Evolutionary conservation across 2,888 invertebrate genomes (phyloP).

Genomic region (Synanthedon tipuliformis): DNA sequence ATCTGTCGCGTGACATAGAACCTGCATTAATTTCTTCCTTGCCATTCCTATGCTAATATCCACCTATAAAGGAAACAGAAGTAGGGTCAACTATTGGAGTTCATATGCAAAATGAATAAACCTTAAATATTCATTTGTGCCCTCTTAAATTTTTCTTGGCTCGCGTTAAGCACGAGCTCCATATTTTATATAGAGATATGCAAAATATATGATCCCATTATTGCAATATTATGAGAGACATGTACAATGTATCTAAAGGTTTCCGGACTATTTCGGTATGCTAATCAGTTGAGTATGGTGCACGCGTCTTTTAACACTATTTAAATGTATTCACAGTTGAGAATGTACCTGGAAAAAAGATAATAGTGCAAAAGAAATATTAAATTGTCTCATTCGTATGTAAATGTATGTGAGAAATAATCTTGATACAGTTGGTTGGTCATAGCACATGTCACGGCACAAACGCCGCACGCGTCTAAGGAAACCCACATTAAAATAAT

Average conservation of each 20-base stretch:
- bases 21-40: background rate
- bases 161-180: constrained; percentile 8
- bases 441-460: constrained; percentile 29
- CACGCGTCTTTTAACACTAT: constrained; percentile 47
- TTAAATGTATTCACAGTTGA: constrained; percentile 47
- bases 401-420: constrained; percentile 52
- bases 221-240: constrained; percentile 14
- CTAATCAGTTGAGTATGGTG: constrained; percentile 29
- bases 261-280: constrained; percentile 28
- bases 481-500: background rate
- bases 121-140: background rate
- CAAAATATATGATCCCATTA: constrained; percentile 17
- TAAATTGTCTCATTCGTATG: constrained; percentile 52
- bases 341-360: constrained; percentile 44
- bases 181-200: constrained; percentile 11
- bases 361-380: constrained; percentile 48
- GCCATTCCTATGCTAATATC: background rate
- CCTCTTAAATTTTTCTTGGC: background rate
- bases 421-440: constrained; percentile 28
- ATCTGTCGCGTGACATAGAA: constrained; percentile 6
- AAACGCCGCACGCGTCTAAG: constrained; percentile 24
- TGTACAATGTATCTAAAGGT: constrained; percentile 8
- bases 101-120: background rate
- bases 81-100: background rate
- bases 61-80: background rate